A percentile compares a stretch with the other conserved stretches of the same genome.
Evolutionary conservation across 1,140 invertebrate genomes (phyloP).

Genomic region (Trichonephila clavipes): DNA sequence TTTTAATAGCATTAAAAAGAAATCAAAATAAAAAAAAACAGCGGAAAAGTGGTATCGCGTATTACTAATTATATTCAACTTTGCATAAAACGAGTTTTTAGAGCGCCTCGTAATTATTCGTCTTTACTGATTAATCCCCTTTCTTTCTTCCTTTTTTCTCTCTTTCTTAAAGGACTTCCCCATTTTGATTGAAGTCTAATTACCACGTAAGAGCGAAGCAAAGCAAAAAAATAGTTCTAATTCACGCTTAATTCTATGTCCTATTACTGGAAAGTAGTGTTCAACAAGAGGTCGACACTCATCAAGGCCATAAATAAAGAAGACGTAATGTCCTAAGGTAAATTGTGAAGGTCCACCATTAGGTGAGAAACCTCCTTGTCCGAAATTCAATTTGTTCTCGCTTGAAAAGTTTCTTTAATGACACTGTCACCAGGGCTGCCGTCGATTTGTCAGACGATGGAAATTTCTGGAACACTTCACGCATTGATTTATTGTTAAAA

Average conservation of each 20-base stretch:
- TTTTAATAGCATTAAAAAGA: too few relatives aligned
- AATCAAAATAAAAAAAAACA: too few relatives aligned
- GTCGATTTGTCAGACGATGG: slow-evolving; percentile 42
- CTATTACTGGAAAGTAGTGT: not conserved
- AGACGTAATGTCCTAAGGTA: slow-evolving; percentile 40
- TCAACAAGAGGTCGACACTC: not conserved
- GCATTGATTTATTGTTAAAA: slow-evolving; percentile 56
- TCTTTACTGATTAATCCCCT: not conserved
- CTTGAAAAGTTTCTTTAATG: slow-evolving; percentile 60
- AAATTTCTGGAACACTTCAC: slow-evolving; percentile 46
- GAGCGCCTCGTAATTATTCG: not conserved
- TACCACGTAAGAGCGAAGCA: not conserved
- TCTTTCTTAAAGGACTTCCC: not conserved
- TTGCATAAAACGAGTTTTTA: not conserved
- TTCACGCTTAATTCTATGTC: slow-evolving; percentile 16
- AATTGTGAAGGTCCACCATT: slow-evolving; percentile 31
- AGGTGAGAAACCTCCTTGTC: slow-evolving; percentile 7
- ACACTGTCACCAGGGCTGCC: slow-evolving; percentile 32
- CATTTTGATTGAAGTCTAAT: slow-evolving; percentile 8
- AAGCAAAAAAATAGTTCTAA: not conserved
- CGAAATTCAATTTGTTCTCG: slow-evolving; percentile 60
- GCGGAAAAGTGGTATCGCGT: not conserved
- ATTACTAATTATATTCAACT: not conserved
- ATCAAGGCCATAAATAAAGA: slow-evolving; percentile 14
- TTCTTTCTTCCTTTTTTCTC: not conserved